Conservation (phyloP, 1,140 invertebrate species). For the Ceratosolen solmsi region DNA sequence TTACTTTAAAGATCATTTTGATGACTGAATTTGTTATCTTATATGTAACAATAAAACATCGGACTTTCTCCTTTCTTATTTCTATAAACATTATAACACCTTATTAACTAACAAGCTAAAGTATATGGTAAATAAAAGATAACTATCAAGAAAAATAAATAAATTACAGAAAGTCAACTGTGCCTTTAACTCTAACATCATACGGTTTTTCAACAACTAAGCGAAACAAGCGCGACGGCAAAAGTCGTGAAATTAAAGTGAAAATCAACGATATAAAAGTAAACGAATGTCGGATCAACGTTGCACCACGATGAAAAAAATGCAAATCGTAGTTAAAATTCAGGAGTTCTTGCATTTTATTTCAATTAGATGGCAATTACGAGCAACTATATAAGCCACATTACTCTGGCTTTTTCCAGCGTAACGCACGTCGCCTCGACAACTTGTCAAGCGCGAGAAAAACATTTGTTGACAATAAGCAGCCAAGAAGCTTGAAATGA, state of each 20-base stretch:
- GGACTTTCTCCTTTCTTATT: slow-evolving; percentile 14
- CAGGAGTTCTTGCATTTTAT: slow-evolving; percentile 8
- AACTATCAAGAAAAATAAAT: slow-evolving; percentile 20
- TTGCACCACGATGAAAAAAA: slow-evolving; percentile 1
- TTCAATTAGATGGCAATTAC: slow-evolving; percentile 26
- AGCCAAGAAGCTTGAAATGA: neutral
- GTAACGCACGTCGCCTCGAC: neutral
- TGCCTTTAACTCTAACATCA: no score
- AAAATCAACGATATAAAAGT: neutral
- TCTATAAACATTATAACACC: neutral
- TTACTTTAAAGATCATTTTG: neutral
- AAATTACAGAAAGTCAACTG: neutral
- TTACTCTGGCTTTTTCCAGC: slow-evolving; percentile 7
- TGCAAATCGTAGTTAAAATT: slow-evolving; percentile 35
- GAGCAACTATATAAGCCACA: neutral
- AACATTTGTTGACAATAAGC: neutral
- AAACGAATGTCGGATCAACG: neutral
- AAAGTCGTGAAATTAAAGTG: neutral
- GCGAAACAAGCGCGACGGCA: neutral
- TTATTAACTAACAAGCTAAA: neutral
- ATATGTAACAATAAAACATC: neutral
- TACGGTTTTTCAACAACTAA: neutral
- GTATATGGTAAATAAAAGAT: slow-evolving; percentile 5
- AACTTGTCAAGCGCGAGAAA: neutral
- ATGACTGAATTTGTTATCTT: neutral